These are phyloP conservation scores for Polypedilum vanderplanki DNA, from an alignment of 1,140 invertebrate species.

Conservation along the genomic window DNA sequence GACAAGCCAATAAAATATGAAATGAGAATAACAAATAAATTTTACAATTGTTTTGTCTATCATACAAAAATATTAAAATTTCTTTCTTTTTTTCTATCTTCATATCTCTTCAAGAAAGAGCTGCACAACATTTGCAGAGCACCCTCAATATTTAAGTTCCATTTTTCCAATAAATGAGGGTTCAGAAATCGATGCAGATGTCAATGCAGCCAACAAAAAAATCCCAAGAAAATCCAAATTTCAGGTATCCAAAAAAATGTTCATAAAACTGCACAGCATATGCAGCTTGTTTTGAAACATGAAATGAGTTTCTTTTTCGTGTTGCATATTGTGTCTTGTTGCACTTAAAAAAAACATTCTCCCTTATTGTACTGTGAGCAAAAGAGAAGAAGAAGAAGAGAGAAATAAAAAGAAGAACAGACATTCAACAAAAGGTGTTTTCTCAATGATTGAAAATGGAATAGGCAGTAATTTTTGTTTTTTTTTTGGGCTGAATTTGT, in stretches of 20 bases:
- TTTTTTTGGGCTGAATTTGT: neutral
- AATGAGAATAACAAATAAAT: no score
- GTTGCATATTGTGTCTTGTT: neutral
- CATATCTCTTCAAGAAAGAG: no score
- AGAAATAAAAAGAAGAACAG: neutral
- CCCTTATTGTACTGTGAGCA: neutral
- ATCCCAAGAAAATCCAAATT: conserved; percentile 3
- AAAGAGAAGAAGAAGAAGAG: neutral
- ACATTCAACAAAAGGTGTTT: conserved; percentile 2
- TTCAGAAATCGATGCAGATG: conserved; percentile 8
- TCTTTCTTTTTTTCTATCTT: no score
- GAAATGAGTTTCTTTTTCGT: conserved; percentile 3
- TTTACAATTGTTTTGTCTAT: no score
- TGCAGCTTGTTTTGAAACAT: neutral
- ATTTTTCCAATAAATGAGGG: neutral
- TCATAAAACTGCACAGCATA: conserved; percentile 25
- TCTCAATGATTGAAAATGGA: neutral
- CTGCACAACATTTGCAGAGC: neutral
- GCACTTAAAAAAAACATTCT: neutral
- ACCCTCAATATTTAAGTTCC: neutral
- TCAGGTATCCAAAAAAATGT: conserved; percentile 22
- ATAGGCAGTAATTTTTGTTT: neutral
- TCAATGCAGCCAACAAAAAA: neutral
- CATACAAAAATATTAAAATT: no score
- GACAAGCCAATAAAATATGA: no score